Evolutionary conservation across 2,113 vertebrate species (phyloP).

Genomic region (Typhlomys cinereus): DNA sequence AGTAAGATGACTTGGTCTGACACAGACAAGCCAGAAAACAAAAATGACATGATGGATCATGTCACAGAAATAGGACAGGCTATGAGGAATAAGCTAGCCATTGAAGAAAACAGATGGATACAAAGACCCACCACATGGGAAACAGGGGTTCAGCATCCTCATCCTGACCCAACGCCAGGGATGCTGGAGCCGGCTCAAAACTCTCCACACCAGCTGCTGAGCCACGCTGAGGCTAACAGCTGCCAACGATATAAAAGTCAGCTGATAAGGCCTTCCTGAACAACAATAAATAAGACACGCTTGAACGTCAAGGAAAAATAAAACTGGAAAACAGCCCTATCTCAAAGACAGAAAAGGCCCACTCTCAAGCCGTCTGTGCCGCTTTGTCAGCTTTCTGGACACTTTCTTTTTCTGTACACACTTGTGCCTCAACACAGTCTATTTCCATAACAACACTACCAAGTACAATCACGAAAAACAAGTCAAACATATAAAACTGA

Average conservation of each 20-base stretch:
- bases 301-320: not conserved
- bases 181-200: not conserved
- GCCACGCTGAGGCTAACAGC: not conserved
- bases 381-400: slow-evolving; percentile 55
- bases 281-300: slow-evolving; percentile 16
- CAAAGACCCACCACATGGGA: not conserved
- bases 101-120: not conserved
- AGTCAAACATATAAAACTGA: slow-evolving; percentile 13
- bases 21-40: not conserved
- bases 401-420: too few species aligned
- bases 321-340: not conserved
- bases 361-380: slow-evolving; percentile 35
- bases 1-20: not conserved
- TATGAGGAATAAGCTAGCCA: not conserved
- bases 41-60: not conserved
- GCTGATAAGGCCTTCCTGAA: slow-evolving; percentile 16
- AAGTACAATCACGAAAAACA: not conserved
- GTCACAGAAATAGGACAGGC: not conserved
- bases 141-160: not conserved
- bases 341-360: slow-evolving; percentile 19
- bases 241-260: slow-evolving; percentile 22
- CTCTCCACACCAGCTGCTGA: not conserved
- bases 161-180: not conserved
- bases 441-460: slow-evolving; percentile 42
- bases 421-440: not conserved